A percentile compares a stretch with the other conserved stretches of the same genome.
phyloP scores from a whole-genome alignment of 2,113 vertebrate species.

The Vanacampus margaritifer region DNA sequence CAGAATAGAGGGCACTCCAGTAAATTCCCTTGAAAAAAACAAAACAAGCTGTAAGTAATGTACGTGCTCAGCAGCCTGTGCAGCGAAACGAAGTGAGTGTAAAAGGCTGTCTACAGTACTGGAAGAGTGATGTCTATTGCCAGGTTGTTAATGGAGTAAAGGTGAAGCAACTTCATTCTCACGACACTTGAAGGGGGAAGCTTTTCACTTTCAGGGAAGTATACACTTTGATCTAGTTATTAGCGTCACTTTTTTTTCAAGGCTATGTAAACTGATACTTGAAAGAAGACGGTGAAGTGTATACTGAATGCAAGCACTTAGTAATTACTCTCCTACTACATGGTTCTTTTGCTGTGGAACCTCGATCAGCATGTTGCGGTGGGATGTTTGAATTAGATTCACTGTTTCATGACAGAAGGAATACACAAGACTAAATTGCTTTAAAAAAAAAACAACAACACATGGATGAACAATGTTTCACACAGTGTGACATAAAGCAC shows the following conservation, averaged over 20 bases:
- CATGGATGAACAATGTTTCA: too few relatives aligned
- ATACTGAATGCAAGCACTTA: too few relatives aligned
- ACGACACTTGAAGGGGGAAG: neutral
- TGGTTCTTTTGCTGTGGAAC: too few relatives aligned
- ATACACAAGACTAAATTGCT: too few relatives aligned
- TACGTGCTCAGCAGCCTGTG: neutral
- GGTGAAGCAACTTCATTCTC: slow-evolving; percentile 1
- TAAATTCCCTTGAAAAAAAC: neutral
- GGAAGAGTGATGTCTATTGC: slow-evolving; percentile 3
- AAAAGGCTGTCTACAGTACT: neutral
- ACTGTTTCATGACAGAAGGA: too few relatives aligned
- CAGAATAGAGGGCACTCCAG: neutral
- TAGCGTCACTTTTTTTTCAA: neutral
- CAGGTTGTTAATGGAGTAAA: neutral
- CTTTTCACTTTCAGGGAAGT: neutral
- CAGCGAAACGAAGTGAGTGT: neutral
- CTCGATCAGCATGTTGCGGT: too few relatives aligned
- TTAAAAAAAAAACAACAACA: too few relatives aligned
- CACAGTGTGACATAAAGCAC: too few relatives aligned
- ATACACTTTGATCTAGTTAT: neutral
- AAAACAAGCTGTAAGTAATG: neutral
- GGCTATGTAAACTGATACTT: neutral
- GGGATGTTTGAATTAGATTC: too few relatives aligned
- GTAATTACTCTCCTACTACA: too few relatives aligned
- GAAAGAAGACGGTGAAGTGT: neutral